Evolutionary conservation across 2,797 vertebrate genomes (phyloP).

Genomic region (Sparus aurata): DNA sequence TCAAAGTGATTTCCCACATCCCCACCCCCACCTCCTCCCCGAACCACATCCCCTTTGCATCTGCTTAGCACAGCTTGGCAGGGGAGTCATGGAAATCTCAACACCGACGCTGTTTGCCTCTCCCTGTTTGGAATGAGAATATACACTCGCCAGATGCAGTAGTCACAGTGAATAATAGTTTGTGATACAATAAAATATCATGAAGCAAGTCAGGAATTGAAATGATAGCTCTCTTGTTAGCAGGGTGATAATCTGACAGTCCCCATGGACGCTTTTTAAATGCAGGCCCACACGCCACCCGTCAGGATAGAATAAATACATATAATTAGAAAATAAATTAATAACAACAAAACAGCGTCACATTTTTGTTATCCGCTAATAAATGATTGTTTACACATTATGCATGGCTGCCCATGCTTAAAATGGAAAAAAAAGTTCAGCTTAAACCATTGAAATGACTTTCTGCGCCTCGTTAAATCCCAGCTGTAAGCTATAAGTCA

Average conservation of each 20-base stretch:
- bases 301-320: conserved; percentile 56
- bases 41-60: conserved; percentile 34
- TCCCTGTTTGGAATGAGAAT: conserved; percentile 27
- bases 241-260: not conserved
- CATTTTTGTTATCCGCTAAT: conserved; percentile 70
- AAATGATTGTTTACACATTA: conserved; percentile 75
- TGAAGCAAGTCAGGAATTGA: not conserved
- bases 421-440: conserved; percentile 66
- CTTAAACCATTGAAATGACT: conserved; percentile 63
- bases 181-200: not conserved
- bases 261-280: conserved; percentile 26
- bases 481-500: conserved; percentile 71
- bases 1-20: conserved; percentile 74
- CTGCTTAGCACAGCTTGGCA: conserved; percentile 61
- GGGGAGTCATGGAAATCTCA: conserved; percentile 47
- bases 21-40: not conserved
- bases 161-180: conserved; percentile 7
- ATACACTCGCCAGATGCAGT: conserved; percentile 12
- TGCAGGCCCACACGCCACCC: conserved; percentile 49
- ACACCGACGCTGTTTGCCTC: conserved; percentile 25
- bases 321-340: conserved; percentile 74
- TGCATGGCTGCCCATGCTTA: conserved; percentile 70
- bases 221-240: not conserved
- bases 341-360: conserved; percentile 68
- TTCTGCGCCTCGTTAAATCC: conserved; percentile 69